Evolutionary conservation across 2,113 vertebrate species (phyloP), one percentile per base, ranked within the genome.

Genomic region (Micromys minutus): DNA sequence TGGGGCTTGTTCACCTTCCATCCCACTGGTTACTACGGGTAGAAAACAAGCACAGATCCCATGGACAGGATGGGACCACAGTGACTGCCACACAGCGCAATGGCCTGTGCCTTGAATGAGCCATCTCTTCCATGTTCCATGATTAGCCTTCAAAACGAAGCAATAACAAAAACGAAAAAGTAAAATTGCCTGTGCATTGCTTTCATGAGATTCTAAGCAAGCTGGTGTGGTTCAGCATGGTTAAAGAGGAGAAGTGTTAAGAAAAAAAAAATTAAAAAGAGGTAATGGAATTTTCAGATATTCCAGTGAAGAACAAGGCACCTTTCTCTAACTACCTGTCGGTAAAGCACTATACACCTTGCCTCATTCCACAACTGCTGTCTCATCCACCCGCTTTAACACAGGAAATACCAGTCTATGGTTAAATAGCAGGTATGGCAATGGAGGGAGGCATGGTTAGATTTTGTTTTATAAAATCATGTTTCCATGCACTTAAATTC

Each of bases 391-490:
- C 71, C 71, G 39, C 42, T 88, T 90, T 75, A 80, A 95, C 90
- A 55, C 3, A 92, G 29, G 92, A 76, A 96, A 89, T 77, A 85
- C 34, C 55, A 88, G 10, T 77, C 22, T 69, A 15, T 77, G 92
- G 89, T 67, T 95, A 93, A 95, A 90, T 72, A 91, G 75, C 11
- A 87, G 16, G 87, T 50, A 61, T 1, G 76, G 13, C 17, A 90
- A 83, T 31, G 83, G 8, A 67, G 42, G 47, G 12, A 81, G 75
- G 9, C 45, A 77, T 69, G 34, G 45, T 63, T 52, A 91, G 24
- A 50, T 81, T 65, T 83, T 11, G 26, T 22, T 91, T 95, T 94
- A 89, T 63, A 96, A 89, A 96, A 97, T 90, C 31, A 71, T 76
- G 42, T 95, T 95, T 96, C 83, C 36, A 85, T 76, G 47, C 15